Base-by-base conservation (phyloP, 2,113 vertebrate species). In the Numenius arquata region DNA sequence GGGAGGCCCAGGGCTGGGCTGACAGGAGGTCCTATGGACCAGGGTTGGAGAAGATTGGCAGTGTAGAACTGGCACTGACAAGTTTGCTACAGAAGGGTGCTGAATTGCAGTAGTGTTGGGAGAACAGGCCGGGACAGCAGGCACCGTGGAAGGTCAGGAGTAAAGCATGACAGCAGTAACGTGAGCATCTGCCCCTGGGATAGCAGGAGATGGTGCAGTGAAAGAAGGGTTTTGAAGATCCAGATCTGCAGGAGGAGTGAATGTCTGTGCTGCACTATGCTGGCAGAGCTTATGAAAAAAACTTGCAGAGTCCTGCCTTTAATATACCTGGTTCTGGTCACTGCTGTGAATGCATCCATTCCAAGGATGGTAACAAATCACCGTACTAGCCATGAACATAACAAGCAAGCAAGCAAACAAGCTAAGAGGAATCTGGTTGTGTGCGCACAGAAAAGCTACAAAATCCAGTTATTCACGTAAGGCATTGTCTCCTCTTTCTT, bases 401-500 rank as follows among this genome's bases (percentile, higher is more conserved):
- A 45, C 63, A 83, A 80, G 47, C 59, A 78, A 88, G 65, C 63
- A 61, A 90, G 59, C 45, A 89, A 84, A 77, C 74, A 82, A 88
- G 56, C 43, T 68, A 32, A 88, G 55, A 65, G 67, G 70, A 66
- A 15, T 71, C 70, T 85, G 75, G 53, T 77, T 11, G 12, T 80
- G 47, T 22, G 21, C 0, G 0, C 45, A 67, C 6, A 73, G 81
- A 62, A 94, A 76, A 83, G 62, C 52, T 73, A 41, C 75, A 93
- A 78, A 84, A 73, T 72, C 77, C 58, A 85, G 43, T 11, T 61
- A 41, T 82, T 83, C 89, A 85, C 4, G 2, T 84, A 94, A 82
- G 71, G 79, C 88, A 58, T 95, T 93, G 81, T 93, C 85, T 95
- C 71, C 92, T 74, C 65, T 68, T 95, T 70, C 85, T 63, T 91